These are phyloP conservation scores for Brachypteracias leptosomus DNA, from an alignment of 2,113 vertebrate species.

Conservation along the genomic window DNA sequence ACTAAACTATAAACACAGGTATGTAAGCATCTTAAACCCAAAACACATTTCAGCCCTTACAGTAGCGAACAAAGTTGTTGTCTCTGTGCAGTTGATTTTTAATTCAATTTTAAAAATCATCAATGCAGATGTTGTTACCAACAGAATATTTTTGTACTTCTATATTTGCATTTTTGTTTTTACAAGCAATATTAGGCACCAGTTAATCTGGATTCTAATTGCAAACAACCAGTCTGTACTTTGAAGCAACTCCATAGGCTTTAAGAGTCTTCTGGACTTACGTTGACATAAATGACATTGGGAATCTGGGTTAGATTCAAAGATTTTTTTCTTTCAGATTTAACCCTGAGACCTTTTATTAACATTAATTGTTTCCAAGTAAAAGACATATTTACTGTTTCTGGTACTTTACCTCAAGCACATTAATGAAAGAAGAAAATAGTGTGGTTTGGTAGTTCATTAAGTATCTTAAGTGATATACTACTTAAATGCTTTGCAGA, in stretches of 20 bases:
- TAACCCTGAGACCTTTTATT: constrained; percentile 14
- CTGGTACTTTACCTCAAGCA: constrained; percentile 45
- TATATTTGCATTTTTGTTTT: neutral
- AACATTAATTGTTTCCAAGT: constrained; percentile 52
- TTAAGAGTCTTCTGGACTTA: neutral
- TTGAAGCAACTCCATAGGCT: neutral
- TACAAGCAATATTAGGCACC: neutral
- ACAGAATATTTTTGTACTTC: neutral
- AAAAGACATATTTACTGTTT: constrained; percentile 68
- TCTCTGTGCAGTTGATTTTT: neutral
- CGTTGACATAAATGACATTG: neutral
- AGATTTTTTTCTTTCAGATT: neutral
- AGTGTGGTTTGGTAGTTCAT: constrained; percentile 28
- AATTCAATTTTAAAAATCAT: neutral
- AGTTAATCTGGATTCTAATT: neutral
- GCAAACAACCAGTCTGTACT: neutral
- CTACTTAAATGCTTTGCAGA: constrained; percentile 28
- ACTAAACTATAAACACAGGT: neutral
- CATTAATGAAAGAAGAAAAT: constrained; percentile 29
- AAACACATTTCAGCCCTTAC: neutral
- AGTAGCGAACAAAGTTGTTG: neutral
- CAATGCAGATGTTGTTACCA: neutral
- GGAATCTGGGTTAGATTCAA: neutral
- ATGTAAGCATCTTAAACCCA: neutral
- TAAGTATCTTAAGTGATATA: constrained; percentile 47